Percentiles rank a stretch among this genome's conserved stretches.
phyloP scores from a whole-genome alignment of 2,797 vertebrate genomes.

The Brachyalestes nurse region DNA sequence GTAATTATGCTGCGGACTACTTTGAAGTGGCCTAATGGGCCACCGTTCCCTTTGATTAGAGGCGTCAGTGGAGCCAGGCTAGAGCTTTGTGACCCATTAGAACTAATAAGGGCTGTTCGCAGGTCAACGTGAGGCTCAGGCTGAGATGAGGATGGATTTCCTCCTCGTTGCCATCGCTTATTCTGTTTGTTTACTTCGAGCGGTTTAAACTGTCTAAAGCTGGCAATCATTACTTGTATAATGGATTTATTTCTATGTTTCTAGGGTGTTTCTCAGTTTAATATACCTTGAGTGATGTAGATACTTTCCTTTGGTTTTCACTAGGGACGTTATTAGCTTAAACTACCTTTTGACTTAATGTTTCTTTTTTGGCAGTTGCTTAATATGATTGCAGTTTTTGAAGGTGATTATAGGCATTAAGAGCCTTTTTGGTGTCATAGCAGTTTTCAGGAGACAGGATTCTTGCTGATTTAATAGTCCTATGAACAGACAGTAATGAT shows the following conservation, averaged over 20 bases:
- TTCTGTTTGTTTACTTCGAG: slow-evolving; percentile 58
- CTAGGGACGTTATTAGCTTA: slow-evolving; percentile 37
- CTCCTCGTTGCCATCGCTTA: slow-evolving; percentile 51
- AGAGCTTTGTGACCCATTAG: slow-evolving; percentile 78
- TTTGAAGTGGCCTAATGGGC: slow-evolving; percentile 76
- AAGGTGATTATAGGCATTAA: slow-evolving; percentile 50
- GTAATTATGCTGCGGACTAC: slow-evolving; percentile 67
- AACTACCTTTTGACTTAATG: slow-evolving; percentile 37
- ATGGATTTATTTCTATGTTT: slow-evolving; percentile 9
- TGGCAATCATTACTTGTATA: slow-evolving; percentile 16
- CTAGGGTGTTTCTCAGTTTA: slow-evolving; percentile 27
- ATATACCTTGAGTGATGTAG: slow-evolving; percentile 8
- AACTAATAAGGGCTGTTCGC: slow-evolving; percentile 76
- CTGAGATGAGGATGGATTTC: slow-evolving; percentile 59
- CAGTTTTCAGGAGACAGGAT: slow-evolving; percentile 7
- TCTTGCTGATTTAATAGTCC: slow-evolving; percentile 22
- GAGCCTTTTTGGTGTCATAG: slow-evolving; percentile 11
- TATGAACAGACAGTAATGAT: slow-evolving; percentile 40
- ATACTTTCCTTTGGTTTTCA: slow-evolving; percentile 28
- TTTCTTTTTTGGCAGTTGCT: slow-evolving; percentile 25
- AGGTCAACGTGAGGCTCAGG: slow-evolving; percentile 68
- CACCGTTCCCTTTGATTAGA: slow-evolving; percentile 77
- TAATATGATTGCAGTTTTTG: slow-evolving; percentile 16
- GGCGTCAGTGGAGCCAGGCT: slow-evolving; percentile 72
- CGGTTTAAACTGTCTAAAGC: slow-evolving; percentile 24